These are phyloP conservation scores for Leptura quadrifasciata DNA, from an alignment of 2,888 invertebrate genomes.

Conservation along the genomic window DNA sequence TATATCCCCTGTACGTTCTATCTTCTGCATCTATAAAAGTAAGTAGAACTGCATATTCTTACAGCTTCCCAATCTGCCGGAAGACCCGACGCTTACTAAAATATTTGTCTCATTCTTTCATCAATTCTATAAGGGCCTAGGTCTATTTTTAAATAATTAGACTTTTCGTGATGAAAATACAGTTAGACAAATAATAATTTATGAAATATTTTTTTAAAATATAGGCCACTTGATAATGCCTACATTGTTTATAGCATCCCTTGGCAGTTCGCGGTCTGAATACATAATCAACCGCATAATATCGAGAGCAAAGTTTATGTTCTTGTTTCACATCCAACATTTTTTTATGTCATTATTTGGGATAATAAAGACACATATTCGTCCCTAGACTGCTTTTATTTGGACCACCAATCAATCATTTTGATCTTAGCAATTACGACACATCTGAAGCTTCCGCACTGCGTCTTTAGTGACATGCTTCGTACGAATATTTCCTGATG, in stretches of 20 bases:
- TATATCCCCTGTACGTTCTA: too few species aligned
- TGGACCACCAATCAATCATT: conserved; percentile 1
- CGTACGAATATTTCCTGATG: neutral
- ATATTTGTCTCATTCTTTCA: too few species aligned
- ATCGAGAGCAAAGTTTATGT: conserved; percentile 1
- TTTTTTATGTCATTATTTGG: neutral
- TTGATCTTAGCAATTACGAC: neutral
- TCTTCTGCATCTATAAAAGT: too few species aligned
- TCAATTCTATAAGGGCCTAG: too few species aligned
- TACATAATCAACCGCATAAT: neutral
- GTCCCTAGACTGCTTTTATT: neutral
- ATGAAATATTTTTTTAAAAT: too few species aligned
- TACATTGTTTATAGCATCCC: neutral
- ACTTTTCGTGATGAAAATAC: too few species aligned
- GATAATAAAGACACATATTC: conserved; percentile 7
- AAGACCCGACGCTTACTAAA: too few species aligned
- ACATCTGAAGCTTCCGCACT: neutral
- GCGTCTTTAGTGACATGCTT: conserved; percentile 2
- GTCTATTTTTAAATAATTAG: too few species aligned
- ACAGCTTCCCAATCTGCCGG: too few species aligned
- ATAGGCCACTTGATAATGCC: neutral
- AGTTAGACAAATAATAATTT: too few species aligned
- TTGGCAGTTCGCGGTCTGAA: neutral
- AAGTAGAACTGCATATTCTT: too few species aligned
- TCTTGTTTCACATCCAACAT: neutral